phyloP scores from a whole-genome alignment of 1,140 invertebrate genomes.

The roundworm (Caenorhabditis elegans) region DNA sequence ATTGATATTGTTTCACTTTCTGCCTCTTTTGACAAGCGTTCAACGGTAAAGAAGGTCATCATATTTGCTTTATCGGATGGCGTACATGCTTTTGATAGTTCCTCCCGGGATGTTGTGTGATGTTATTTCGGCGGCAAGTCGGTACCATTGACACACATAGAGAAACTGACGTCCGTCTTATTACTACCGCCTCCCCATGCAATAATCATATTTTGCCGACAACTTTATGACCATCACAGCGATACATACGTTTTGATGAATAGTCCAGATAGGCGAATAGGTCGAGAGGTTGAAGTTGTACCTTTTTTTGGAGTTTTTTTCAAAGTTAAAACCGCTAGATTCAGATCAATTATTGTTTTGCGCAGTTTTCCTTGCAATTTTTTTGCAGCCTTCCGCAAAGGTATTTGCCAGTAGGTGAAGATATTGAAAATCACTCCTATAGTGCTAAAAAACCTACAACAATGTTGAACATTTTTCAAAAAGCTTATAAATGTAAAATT shows the following conservation, averaged over 20 bases:
- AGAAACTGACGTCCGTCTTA: conserved; percentile 3
- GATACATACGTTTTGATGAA: not conserved
- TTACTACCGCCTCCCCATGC: conserved; percentile 24
- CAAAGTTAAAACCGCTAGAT: too few species aligned
- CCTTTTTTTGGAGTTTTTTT: not conserved
- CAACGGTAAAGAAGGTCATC: not conserved
- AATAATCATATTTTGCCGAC: conserved; percentile 32
- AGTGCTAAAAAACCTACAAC: too few species aligned
- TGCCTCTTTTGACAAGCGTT: conserved; percentile 19
- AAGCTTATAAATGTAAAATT: too few species aligned
- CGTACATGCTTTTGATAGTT: conserved; percentile 20
- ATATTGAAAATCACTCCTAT: too few species aligned
- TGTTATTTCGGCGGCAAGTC: not conserved
- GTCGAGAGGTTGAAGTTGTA: not conserved
- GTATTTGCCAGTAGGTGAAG: too few species aligned
- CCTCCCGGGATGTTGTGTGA: not conserved
- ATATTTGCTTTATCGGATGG: conserved; percentile 17
- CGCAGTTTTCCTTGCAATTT: too few species aligned
- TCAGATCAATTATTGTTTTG: too few species aligned
- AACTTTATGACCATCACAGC: conserved; percentile 21
- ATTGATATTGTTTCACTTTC: conserved; percentile 13
- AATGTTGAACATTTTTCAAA: too few species aligned
- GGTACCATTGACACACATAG: conserved; percentile 31
- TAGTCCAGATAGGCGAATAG: conserved; percentile 2
- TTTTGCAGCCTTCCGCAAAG: too few species aligned